Evolutionary conservation across 1,140 invertebrate species (phyloP).

Genomic region (Halyomorpha halys): DNA sequence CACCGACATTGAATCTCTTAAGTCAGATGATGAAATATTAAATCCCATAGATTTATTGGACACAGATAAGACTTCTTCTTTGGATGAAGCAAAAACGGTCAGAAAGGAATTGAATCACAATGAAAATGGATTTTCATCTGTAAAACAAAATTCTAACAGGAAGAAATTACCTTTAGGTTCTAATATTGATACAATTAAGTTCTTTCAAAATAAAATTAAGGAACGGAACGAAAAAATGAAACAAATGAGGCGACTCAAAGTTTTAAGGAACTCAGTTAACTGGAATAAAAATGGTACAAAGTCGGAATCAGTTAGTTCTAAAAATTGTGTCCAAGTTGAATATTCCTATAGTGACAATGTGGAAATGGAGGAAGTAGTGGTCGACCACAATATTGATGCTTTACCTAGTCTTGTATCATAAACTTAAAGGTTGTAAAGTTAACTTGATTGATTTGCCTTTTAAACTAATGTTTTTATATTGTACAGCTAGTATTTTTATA

Average conservation of each 20-base stretch:
- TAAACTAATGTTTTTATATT: no score
- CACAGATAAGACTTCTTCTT: background rate
- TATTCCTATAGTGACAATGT: no score
- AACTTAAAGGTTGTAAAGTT: no score
- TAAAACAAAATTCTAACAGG: background rate
- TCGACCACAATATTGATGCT: no score
- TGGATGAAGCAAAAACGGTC: background rate
- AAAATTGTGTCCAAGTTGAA: no score
- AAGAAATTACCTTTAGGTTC: background rate
- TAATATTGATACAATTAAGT: background rate
- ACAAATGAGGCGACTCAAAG: conserved; percentile 1
- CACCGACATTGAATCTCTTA: background rate
- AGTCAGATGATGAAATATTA: background rate
- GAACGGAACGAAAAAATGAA: conserved; percentile 3
- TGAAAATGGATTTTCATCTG: background rate
- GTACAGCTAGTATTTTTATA: no score
- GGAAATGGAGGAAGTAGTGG: no score
- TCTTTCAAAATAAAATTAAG: conserved; percentile 3
- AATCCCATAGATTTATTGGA: background rate
- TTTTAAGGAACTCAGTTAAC: background rate
- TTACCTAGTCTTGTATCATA: no score
- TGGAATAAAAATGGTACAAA: no score
- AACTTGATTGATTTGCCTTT: no score
- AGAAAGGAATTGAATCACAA: no score
- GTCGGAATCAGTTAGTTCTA: no score